Conservation (phyloP, 2,113 vertebrate genomes). For the Perognathus longimembris region DNA sequence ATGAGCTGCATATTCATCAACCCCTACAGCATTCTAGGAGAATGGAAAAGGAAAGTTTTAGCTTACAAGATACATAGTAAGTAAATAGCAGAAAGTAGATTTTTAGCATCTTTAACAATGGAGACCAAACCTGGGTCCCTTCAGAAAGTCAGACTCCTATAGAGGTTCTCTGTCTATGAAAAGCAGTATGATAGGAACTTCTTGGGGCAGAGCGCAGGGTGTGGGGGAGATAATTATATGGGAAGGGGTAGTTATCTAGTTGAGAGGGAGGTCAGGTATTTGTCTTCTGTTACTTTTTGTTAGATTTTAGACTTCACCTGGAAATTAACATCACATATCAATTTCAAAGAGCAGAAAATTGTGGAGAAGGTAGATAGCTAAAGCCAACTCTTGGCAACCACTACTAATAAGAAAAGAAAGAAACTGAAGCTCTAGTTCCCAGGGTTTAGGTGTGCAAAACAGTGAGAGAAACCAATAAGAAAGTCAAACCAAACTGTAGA, state of each 20-base stretch:
- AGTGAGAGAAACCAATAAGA: not conserved
- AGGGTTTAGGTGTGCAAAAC: not conserved
- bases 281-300: not conserved
- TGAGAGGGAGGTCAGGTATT: not conserved
- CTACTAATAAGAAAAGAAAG: not conserved
- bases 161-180: not conserved
- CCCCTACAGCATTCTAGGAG: not conserved
- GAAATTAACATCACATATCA: not conserved
- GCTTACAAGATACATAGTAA: conserved; percentile 4
- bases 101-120: not conserved
- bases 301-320: not conserved
- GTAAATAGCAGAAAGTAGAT: not conserved
- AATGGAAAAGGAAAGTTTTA: not conserved
- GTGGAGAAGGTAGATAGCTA: not conserved
- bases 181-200: not conserved
- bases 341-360: not conserved
- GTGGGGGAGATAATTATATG: no score
- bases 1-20: not conserved
- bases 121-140: not conserved
- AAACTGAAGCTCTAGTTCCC: not conserved
- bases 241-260: accelerated
- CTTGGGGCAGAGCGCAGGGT: not conserved
- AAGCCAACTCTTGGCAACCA: not conserved
- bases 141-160: not conserved
- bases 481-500: not conserved